Evolutionary conservation across 1,140 invertebrate species (phyloP).

Genomic region (Pseudoatta argentina): DNA sequence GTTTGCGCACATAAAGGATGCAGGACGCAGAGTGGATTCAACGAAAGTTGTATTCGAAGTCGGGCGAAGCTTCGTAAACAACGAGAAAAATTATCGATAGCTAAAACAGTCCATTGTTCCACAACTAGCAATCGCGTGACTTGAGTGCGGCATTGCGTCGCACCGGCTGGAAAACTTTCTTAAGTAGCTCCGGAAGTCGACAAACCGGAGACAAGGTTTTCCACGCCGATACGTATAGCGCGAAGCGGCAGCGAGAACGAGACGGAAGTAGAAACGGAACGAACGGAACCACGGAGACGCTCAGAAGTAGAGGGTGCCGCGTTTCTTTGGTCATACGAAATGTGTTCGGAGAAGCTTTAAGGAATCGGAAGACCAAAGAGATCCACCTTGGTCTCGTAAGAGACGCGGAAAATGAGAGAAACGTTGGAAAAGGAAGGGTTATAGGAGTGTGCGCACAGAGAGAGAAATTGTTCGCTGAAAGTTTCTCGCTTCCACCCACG

Average conservation of each 20-base stretch:
- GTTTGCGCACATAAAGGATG: slow-evolving; percentile 2
- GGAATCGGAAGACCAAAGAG: slow-evolving; percentile 60
- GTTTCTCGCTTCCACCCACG: slow-evolving; percentile 35
- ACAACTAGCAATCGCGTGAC: slow-evolving; percentile 40
- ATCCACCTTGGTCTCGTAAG: slow-evolving; percentile 35
- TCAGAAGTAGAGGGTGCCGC: slow-evolving; percentile 22
- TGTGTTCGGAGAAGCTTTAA: slow-evolving; percentile 27
- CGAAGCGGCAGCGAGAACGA: neutral
- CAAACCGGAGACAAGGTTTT: slow-evolving; percentile 41
- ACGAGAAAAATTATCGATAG: slow-evolving; percentile 56
- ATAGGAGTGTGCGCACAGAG: neutral
- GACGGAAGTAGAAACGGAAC: slow-evolving; percentile 4
- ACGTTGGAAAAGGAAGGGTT: slow-evolving; percentile 26
- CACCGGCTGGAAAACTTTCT: slow-evolving; percentile 65
- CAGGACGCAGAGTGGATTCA: slow-evolving; percentile 48
- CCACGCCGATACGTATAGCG: slow-evolving; percentile 46
- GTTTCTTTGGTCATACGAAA: slow-evolving; percentile 40
- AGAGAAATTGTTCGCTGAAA: slow-evolving; percentile 62
- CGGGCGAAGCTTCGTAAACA: slow-evolving; percentile 26
- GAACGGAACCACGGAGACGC: neutral
- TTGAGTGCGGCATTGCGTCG: slow-evolving; percentile 36
- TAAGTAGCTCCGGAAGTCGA: slow-evolving; percentile 66
- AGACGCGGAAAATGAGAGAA: slow-evolving; percentile 13
- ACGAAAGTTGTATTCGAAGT: slow-evolving; percentile 48
- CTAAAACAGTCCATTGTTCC: slow-evolving; percentile 63